Percentiles rank a stretch among this genome's conserved stretches.
Conservation (phyloP, 2,888 invertebrate genomes). For the Leptopilina drosophilae region DNA sequence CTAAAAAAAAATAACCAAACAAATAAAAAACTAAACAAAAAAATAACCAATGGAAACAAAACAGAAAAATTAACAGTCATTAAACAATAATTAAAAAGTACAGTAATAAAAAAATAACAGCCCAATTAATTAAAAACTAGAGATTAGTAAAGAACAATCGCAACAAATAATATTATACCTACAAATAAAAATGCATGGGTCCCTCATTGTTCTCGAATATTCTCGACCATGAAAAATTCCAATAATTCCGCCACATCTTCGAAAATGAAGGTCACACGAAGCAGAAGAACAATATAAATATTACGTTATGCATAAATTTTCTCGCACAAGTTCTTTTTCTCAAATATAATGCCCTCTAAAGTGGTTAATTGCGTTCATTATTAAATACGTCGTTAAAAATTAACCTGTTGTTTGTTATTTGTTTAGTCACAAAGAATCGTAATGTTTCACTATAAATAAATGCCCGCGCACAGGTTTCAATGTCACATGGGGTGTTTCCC, state of each 20-base stretch:
- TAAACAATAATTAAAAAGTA: not conserved
- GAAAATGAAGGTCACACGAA: not conserved
- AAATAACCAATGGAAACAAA: too few relatives aligned
- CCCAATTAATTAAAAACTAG: not conserved
- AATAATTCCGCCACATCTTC: too few relatives aligned
- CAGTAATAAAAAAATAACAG: not conserved
- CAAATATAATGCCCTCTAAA: conserved; percentile 39
- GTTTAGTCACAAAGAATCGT: conserved; percentile 39
- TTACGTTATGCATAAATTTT: conserved; percentile 48
- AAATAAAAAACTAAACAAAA: too few relatives aligned
- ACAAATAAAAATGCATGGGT: conserved; percentile 31
- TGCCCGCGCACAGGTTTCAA: conserved; percentile 50
- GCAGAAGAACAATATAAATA: conserved; percentile 39
- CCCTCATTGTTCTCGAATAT: conserved; percentile 14
- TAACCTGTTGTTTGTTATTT: conserved; percentile 14
- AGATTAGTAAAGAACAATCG: not conserved
- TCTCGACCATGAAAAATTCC: not conserved
- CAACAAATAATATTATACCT: not conserved
- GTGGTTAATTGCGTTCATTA: conserved; percentile 54
- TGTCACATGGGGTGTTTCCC: not conserved
- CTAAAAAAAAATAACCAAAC: too few relatives aligned
- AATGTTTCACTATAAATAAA: conserved; percentile 45
- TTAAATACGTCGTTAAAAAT: conserved; percentile 41
- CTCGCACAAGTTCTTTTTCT: conserved; percentile 47
- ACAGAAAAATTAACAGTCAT: not conserved